Conservation (phyloP, 2,797 vertebrate genomes). For the Hybognathus amarus region DNA sequence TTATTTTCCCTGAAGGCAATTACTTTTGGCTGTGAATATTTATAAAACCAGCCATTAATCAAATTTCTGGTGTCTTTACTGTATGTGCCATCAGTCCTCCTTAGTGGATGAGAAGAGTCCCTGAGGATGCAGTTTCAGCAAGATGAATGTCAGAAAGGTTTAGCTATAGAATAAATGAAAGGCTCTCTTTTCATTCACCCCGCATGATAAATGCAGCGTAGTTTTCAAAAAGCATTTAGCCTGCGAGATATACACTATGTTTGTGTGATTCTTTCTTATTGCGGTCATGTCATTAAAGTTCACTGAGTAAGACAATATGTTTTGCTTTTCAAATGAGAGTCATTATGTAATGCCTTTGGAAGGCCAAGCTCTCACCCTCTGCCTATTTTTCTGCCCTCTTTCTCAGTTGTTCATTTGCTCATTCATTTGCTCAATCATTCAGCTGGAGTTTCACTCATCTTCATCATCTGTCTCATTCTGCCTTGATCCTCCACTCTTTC, state of each 20-base stretch:
- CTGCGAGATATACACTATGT: not conserved
- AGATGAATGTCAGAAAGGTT: conserved; percentile 37
- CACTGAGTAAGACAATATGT: conserved; percentile 32
- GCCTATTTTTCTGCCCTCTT: conserved; percentile 35
- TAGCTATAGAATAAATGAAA: conserved; percentile 5
- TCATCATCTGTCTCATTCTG: not conserved
- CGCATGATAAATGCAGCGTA: not conserved
- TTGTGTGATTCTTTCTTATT: conserved; percentile 22
- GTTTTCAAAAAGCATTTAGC: conserved; percentile 21
- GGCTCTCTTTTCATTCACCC: conserved; percentile 18
- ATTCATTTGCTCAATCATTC: conserved; percentile 25
- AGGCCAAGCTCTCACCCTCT: conserved; percentile 33
- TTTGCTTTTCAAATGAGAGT: conserved; percentile 35
- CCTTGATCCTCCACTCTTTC: not conserved
- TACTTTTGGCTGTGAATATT: conserved; percentile 22
- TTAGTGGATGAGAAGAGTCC: conserved; percentile 13
- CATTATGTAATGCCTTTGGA: conserved; percentile 35
- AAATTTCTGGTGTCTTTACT: not conserved
- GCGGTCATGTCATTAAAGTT: conserved; percentile 28
- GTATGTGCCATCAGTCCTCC: not conserved
- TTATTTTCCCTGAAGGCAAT: conserved; percentile 19
- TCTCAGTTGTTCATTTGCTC: conserved; percentile 29
- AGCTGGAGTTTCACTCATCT: conserved; percentile 18
- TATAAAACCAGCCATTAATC: conserved; percentile 28
- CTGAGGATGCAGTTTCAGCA: not conserved